Evolutionary conservation across 1,140 invertebrate species (phyloP).

Genomic region (Geopemphigus sp.): DNA sequence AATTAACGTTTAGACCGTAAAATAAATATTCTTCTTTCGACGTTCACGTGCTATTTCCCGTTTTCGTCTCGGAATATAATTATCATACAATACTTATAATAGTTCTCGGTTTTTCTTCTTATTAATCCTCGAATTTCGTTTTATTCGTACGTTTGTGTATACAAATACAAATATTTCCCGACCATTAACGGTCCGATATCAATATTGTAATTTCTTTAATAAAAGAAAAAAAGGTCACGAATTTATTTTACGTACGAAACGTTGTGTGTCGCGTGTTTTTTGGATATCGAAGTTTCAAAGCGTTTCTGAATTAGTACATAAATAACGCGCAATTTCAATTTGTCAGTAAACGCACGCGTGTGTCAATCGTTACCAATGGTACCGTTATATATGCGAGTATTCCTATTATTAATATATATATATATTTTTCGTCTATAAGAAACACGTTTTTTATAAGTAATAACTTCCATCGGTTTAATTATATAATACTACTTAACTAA

Average conservation of each 20-base stretch:
- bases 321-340: background rate
- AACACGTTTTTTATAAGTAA: background rate
- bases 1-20: background rate
- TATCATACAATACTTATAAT: no score
- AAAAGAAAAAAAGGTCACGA: background rate
- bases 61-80: background rate
- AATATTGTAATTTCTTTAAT: background rate
- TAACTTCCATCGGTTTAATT: background rate
- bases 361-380: background rate
- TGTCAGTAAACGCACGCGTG: background rate
- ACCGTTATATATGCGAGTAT: background rate
- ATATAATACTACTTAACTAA: background rate
- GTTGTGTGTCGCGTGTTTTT: background rate
- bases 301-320: background rate
- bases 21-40: background rate
- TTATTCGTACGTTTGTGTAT: no score
- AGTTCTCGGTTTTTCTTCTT: no score
- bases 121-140: no score
- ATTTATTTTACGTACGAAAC: no score
- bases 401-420: background rate
- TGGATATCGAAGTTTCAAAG: background rate
- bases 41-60: background rate
- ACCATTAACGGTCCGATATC: no score
- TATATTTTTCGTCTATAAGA: background rate
- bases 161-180: no score